phyloP scores from a whole-genome alignment of 2,888 invertebrate genomes.

The Erebia ligea region DNA sequence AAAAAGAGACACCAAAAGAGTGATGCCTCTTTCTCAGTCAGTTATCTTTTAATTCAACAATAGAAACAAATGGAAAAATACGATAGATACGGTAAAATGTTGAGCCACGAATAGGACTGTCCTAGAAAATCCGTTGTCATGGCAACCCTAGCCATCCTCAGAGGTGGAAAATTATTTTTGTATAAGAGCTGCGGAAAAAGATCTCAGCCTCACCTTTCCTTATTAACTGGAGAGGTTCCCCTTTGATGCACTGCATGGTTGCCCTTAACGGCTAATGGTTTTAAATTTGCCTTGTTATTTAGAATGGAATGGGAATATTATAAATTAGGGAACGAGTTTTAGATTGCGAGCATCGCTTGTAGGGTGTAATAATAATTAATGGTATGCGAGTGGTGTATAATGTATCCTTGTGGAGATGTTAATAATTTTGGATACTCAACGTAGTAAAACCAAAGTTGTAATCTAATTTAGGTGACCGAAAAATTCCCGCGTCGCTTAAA shows the following conservation, averaged over 20 bases:
- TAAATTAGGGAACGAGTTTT: constrained; percentile 32
- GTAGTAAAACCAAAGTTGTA: not conserved
- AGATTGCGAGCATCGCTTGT: constrained; percentile 22
- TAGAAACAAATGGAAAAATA: too few relatives aligned
- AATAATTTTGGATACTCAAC: not conserved
- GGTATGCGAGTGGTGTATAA: constrained; percentile 13
- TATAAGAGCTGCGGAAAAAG: constrained; percentile 62
- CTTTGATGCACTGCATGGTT: constrained; percentile 69
- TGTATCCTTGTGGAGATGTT: not conserved
- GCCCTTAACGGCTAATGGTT: constrained; percentile 71
- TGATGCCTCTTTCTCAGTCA: too few relatives aligned
- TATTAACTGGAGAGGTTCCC: constrained; percentile 71
- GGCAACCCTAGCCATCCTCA: constrained; percentile 45
- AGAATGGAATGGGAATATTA: constrained; percentile 42
- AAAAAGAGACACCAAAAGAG: too few relatives aligned
- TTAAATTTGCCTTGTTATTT: constrained; percentile 66
- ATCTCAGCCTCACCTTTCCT: constrained; percentile 74
- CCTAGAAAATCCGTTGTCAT: constrained; percentile 27
- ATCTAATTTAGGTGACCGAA: too few relatives aligned
- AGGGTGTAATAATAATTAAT: constrained; percentile 25
- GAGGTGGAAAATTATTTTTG: constrained; percentile 64
- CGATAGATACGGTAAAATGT: not conserved
- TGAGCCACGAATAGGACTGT: not conserved
- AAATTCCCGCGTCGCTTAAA: too few relatives aligned
- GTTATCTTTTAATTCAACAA: too few relatives aligned